phyloP scores from a whole-genome alignment of 2,888 invertebrate species.

The Parthenolecanium corni region DNA sequence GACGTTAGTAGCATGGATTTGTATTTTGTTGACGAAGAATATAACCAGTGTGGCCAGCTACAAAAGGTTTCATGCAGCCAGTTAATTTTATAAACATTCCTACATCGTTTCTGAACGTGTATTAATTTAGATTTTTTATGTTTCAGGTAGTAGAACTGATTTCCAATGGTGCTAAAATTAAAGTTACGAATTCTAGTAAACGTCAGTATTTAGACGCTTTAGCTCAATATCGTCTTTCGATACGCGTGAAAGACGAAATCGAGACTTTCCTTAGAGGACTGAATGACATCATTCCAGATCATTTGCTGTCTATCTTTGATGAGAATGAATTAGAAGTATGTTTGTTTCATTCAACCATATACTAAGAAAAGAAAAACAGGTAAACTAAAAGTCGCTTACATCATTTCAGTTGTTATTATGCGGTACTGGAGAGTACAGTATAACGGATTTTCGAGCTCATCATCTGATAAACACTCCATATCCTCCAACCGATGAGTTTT shows the following conservation, averaged over 20 bases:
- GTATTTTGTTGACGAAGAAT: constrained; percentile 80
- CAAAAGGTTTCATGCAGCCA: constrained; percentile 44
- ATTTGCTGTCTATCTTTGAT: constrained; percentile 85
- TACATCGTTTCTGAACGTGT: neutral
- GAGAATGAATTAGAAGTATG: constrained; percentile 87
- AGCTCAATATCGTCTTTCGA: constrained; percentile 77
- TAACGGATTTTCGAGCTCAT: constrained; percentile 78
- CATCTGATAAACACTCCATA: constrained; percentile 68
- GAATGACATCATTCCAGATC: constrained; percentile 82
- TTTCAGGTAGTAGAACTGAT: constrained; percentile 59
- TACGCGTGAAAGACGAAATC: constrained; percentile 67
- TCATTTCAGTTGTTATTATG: constrained; percentile 67
- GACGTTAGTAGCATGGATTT: constrained; percentile 75
- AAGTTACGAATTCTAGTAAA: constrained; percentile 64
- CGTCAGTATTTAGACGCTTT: constrained; percentile 74
- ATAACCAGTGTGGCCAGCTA: constrained; percentile 63
- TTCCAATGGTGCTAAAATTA: constrained; percentile 61
- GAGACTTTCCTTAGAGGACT: constrained; percentile 82
- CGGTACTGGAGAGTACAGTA: constrained; percentile 84
- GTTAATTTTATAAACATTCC: neutral
- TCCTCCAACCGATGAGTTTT: constrained; percentile 62
- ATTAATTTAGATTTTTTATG: constrained; percentile 1
- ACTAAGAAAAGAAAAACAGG: neutral
- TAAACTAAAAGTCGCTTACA: neutral
- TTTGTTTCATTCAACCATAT: neutral